Base-by-base conservation (phyloP, 2,888 invertebrate species). In the Prenolepis imparis region DNA sequence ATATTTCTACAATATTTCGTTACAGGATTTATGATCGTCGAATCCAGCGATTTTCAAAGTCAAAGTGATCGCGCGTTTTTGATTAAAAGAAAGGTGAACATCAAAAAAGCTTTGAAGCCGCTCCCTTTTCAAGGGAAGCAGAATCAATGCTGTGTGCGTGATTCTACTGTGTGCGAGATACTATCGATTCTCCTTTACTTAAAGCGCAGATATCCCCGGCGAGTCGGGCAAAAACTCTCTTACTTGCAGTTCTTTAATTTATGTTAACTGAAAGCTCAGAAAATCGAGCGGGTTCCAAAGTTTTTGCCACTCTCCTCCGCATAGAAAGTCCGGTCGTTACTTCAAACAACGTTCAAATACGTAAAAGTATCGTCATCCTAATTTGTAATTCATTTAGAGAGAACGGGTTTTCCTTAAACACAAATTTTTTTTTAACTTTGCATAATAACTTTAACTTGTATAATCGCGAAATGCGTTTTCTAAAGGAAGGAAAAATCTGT, bases 191-290 rank as follows among this genome's bases (percentile, higher is more conserved):
- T 70, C 72, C 59, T 36, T 59, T 72, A 80, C 78, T 80, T 59
- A 72, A 41, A 44, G 78, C 70, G 44, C 57, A 78, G 78, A 78
- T 72, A 78, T 59, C 44, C 59, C 36, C 72, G 18, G 78, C 41
- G 44, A 36, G 70, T 8, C 4, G 48, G 48, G 72, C 78, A 80
- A 80, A 80, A 80, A 80, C 72, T 72, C 78, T 24, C 44, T 80
- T 80, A 72, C 78, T 80, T 72, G 78, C 78, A 72, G 72, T 72
- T 80, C 78, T 80, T 80, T 80, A 80, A 80, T 80, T 80, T 80
- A 80, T 80, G 78, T 80, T 80, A 80, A 80, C 78, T 72, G 78
- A 80, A 80, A 80, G 78, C 78, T 59, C 78, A 44, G 78, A 61
- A 72, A 80, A 80, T 80, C 78, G 78, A 59, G 18, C 32, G 59